phyloP scores from a whole-genome alignment of 2,888 invertebrate genomes.

The Dexiosoma caninum region DNA sequence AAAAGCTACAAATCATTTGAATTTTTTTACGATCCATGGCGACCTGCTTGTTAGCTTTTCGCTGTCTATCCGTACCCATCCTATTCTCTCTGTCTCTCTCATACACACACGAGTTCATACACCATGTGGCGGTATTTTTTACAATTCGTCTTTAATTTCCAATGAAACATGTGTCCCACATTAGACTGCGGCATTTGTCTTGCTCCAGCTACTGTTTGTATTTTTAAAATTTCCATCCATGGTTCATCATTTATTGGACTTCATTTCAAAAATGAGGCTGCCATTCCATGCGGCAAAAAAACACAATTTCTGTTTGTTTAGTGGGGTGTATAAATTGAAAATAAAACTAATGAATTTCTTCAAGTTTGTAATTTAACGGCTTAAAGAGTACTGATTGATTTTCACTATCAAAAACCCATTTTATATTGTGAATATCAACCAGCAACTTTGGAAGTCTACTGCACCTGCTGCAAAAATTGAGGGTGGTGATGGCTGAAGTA shows the following conservation, averaged over 20 bases:
- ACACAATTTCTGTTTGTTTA: background rate
- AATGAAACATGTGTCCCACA: constrained; percentile 34
- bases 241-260: constrained; percentile 34
- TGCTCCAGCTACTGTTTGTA: constrained; percentile 43
- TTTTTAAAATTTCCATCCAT: constrained; percentile 46
- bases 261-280: constrained; percentile 15
- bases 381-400: too few relatives aligned
- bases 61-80: too few relatives aligned
- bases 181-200: constrained; percentile 38
- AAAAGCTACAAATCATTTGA: background rate
- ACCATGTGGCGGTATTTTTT: background rate
- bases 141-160: background rate
- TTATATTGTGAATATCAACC: too few relatives aligned
- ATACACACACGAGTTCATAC: background rate
- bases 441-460: too few relatives aligned
- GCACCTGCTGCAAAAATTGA: too few relatives aligned
- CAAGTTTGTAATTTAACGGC: background rate
- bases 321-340: background rate
- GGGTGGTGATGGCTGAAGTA: too few relatives aligned
- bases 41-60: background rate
- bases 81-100: background rate
- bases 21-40: background rate
- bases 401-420: too few relatives aligned
- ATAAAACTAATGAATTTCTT: background rate
- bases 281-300: background rate